phyloP scores from a whole-genome alignment of 2,113 vertebrate species.

The Anhinga rufa region DNA sequence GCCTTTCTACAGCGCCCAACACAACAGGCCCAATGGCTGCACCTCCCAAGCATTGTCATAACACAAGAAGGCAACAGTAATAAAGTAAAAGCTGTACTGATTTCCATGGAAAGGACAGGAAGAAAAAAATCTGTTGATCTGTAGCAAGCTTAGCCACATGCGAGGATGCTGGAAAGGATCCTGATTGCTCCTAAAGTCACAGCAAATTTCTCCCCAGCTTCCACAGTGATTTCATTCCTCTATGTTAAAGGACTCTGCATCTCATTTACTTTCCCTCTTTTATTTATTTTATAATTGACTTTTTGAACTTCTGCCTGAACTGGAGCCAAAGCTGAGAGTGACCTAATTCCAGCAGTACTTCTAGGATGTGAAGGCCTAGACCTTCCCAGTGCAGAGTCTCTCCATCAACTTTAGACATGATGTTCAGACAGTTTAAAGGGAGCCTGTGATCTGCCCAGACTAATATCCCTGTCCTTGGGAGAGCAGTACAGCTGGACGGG shows the following conservation, averaged over 20 bases:
- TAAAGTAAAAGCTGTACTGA: neutral
- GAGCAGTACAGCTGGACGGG: neutral
- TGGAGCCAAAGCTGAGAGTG: neutral
- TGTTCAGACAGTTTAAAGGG: neutral
- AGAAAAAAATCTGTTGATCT: neutral
- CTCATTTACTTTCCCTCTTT: constrained; percentile 10
- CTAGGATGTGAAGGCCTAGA: neutral
- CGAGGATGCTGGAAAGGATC: neutral
- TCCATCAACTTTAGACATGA: neutral
- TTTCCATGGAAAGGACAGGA: neutral
- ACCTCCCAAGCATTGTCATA: neutral
- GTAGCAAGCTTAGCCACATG: neutral
- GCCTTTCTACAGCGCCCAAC: neutral
- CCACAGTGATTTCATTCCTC: neutral
- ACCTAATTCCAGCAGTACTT: constrained; percentile 30
- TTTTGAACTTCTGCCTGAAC: constrained; percentile 33
- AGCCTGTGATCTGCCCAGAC: neutral
- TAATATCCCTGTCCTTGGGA: neutral
- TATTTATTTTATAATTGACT: constrained; percentile 39
- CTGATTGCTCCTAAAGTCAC: neutral
- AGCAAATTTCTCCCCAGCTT: neutral
- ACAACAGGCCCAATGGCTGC: neutral
- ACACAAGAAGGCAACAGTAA: neutral
- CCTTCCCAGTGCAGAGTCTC: neutral
- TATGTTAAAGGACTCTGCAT: neutral